Base-by-base conservation (phyloP, 2,888 invertebrate genomes). In the Perithous albicinctus region DNA sequence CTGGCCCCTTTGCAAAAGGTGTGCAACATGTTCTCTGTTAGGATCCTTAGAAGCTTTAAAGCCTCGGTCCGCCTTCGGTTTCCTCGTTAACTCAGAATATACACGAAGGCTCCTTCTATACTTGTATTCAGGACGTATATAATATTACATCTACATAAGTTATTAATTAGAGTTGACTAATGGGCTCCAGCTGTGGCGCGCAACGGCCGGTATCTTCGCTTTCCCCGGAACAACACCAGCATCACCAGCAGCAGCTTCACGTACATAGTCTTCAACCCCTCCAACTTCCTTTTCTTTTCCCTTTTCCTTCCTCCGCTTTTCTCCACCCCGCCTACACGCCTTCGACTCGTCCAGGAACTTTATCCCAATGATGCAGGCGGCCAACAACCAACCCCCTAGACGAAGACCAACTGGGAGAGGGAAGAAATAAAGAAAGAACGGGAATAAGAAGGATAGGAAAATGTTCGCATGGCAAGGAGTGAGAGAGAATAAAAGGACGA, bases 121-220 rank as follows among this genome's bases (percentile, higher is more conserved):
- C 66, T 59, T 46, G 26, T 46, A 70, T 35, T 41, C 61, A 48
- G 48, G 59, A 59, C 66, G 43, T 76, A 59, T 77, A 72, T 59
- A 63, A 76, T 82, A 76, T 82, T 67, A 72, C 72, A 79, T 84
- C 77, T 86, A 86, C 89, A 88, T 91, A 90, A 92, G 89, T 92
- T 92, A 92, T 92, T 92, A 92, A 92, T 92, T 92, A 91, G 87
- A 86, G 88, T 89, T 90, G 90, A 92, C 90, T 92, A 92, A 92
- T 91, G 90, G 87, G 87, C 88, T 90, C 91, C 91, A 92, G 92
- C 92, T 92, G 91, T 92, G 91, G 86, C 87, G 74, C 64, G 63
- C 72, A 77, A 70, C 75, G 77, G 80, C 63, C 74, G 69, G 76
- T 79, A 78, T 79, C 77, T 73, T 77, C 38, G 59, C 56, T 74